A percentile compares a stretch with the other conserved stretches of the same genome.
Conservation (phyloP, 2,888 invertebrate species). For the Chaetoderma sp. region DNA sequence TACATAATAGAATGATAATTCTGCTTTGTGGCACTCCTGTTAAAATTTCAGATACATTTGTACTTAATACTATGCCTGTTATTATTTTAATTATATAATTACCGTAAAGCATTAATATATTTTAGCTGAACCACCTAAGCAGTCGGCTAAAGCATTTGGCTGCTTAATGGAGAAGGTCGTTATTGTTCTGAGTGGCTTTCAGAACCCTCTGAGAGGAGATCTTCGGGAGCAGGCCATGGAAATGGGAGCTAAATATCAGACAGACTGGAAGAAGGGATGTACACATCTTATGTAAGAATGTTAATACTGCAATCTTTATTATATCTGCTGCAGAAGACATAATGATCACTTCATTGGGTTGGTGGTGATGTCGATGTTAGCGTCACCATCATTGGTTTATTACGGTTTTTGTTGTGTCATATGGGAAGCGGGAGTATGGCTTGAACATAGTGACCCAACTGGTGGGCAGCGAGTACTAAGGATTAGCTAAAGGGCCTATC, state of each 20-base stretch:
- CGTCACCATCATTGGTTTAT: neutral
- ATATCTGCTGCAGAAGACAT: neutral
- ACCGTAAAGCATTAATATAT: neutral
- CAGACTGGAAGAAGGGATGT: slow-evolving; percentile 81
- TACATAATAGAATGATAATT: no score
- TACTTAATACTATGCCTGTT: no score
- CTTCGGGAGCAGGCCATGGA: slow-evolving; percentile 78
- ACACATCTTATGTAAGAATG: slow-evolving; percentile 91
- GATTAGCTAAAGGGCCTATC: no score
- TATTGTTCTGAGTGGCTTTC: slow-evolving; percentile 88
- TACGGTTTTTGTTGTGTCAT: neutral
- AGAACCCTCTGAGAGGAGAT: slow-evolving; percentile 81
- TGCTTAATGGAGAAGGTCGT: slow-evolving; percentile 77
- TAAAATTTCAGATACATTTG: no score
- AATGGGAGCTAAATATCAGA: slow-evolving; percentile 84
- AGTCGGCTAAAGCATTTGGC: slow-evolving; percentile 69
- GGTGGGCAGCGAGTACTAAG: no score
- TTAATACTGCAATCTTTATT: slow-evolving; percentile 31
- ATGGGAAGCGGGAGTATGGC: neutral
- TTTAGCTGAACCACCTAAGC: slow-evolving; percentile 54
- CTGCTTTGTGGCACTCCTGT: no score
- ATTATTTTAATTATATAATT: no score
- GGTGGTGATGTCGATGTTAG: neutral
- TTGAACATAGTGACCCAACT: no score
- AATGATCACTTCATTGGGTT: neutral